Evolutionary conservation across 2,113 vertebrate species (phyloP).

Genomic region (Dascyllus trimaculatus): DNA sequence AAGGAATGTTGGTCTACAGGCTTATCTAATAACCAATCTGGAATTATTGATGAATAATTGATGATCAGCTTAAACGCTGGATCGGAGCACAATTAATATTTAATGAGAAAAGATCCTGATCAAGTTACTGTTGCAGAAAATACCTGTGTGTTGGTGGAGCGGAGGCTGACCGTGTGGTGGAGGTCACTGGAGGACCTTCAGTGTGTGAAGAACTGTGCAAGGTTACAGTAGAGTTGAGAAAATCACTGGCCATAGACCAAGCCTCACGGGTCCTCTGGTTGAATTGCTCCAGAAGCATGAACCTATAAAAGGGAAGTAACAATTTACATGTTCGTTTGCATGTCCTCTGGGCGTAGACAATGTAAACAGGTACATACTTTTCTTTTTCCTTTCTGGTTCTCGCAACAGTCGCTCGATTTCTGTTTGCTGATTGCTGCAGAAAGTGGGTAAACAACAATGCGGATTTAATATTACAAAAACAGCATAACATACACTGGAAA

Average conservation of each 20-base stretch:
- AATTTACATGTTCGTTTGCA: not conserved
- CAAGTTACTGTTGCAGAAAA: constrained; percentile 11
- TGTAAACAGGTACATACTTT: constrained; percentile 82
- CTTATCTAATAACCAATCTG: not conserved
- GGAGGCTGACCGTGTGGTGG: constrained; percentile 1
- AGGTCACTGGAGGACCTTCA: constrained; percentile 35
- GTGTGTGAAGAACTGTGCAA: constrained; percentile 39
- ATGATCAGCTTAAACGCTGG: constrained; percentile 1
- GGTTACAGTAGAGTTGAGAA: constrained; percentile 75
- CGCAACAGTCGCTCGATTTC: constrained; percentile 64
- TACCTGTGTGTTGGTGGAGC: constrained; percentile 68
- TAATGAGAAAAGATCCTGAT: constrained; percentile 24
- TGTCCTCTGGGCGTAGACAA: not conserved
- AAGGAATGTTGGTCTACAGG: not conserved
- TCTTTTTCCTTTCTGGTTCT: constrained; percentile 88
- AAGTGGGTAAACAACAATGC: not conserved
- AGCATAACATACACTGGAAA: not conserved
- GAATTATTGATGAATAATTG: constrained; percentile 19
- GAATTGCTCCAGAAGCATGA: constrained; percentile 86
- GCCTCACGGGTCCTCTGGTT: constrained; percentile 88
- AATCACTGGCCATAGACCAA: constrained; percentile 86
- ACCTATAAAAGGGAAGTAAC: constrained; percentile 73
- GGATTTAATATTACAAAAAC: not conserved
- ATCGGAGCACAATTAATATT: constrained; percentile 13
- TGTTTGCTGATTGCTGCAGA: constrained; percentile 60